These are phyloP conservation scores for Neodiprion lecontei DNA, from an alignment of 1,140 invertebrate genomes.

Conservation along the genomic window DNA sequence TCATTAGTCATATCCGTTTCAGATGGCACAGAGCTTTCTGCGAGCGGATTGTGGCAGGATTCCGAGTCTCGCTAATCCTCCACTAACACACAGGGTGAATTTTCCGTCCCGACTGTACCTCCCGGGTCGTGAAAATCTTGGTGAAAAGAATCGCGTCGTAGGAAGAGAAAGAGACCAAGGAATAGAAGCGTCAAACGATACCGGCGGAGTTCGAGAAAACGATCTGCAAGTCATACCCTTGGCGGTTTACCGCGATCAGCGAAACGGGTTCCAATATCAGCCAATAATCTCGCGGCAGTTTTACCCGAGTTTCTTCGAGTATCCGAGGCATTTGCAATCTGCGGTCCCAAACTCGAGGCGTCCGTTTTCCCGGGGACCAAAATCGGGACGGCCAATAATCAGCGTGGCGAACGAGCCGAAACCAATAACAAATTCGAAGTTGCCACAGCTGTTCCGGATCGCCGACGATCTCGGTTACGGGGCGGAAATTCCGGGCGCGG, in stretches of 20 bases:
- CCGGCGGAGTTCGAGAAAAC: neutral
- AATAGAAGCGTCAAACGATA: neutral
- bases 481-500: too few species aligned
- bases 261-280: slow-evolving; percentile 1
- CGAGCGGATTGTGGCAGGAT: neutral
- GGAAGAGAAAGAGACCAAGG: too few species aligned
- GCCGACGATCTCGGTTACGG: neutral
- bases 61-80: neutral
- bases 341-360: neutral
- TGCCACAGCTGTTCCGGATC: neutral
- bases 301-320: neutral
- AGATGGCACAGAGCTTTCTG: neutral
- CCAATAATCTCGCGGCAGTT: slow-evolving; percentile 1
- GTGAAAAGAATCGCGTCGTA: neutral
- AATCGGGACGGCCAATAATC: neutral
- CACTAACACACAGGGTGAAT: neutral
- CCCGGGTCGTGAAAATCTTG: neutral
- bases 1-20: neutral
- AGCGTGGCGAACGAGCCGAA: neutral
- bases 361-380: neutral
- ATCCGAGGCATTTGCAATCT: neutral
- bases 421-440: neutral
- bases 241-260: neutral
- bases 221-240: neutral
- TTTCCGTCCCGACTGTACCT: neutral